phyloP scores from a whole-genome alignment of 2,888 invertebrate genomes.

The Eristalis pertinax region DNA sequence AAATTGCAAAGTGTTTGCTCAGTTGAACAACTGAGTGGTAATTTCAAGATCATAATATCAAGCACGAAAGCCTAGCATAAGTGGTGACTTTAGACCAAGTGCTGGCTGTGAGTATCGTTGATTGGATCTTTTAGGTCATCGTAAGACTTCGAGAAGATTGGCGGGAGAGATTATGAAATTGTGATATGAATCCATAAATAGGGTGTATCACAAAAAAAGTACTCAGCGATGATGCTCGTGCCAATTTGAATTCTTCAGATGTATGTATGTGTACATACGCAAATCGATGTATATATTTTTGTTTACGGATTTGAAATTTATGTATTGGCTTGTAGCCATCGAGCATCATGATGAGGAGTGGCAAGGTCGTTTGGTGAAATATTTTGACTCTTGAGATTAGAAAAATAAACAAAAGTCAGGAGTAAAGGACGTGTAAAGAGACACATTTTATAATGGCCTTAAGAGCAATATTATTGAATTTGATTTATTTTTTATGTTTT shows the following conservation, averaged over 20 bases:
- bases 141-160: conserved; percentile 15
- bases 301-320: not conserved
- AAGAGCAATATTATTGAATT: too few relatives aligned
- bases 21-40: conserved; percentile 29
- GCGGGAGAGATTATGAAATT: conserved; percentile 19
- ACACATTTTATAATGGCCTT: too few relatives aligned
- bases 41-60: conserved; percentile 29
- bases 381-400: not conserved
- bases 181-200: not conserved
- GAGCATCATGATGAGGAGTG: not conserved
- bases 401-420: not conserved
- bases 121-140: conserved; percentile 17
- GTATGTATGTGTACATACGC: not conserved
- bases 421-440: too few relatives aligned
- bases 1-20: conserved; percentile 34
- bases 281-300: not conserved
- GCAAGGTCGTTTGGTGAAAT: not conserved
- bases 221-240: not conserved
- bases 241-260: not conserved
- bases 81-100: conserved; percentile 29
- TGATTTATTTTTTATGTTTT: too few relatives aligned
- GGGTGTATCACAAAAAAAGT: not conserved
- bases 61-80: conserved; percentile 1
- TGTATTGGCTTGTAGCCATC: not conserved
- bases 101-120: not conserved